Evolutionary conservation across 2,113 vertebrate species (phyloP), one percentile per base, ranked within the genome.

Genomic region (Sterrhoptilus dennistouni): DNA sequence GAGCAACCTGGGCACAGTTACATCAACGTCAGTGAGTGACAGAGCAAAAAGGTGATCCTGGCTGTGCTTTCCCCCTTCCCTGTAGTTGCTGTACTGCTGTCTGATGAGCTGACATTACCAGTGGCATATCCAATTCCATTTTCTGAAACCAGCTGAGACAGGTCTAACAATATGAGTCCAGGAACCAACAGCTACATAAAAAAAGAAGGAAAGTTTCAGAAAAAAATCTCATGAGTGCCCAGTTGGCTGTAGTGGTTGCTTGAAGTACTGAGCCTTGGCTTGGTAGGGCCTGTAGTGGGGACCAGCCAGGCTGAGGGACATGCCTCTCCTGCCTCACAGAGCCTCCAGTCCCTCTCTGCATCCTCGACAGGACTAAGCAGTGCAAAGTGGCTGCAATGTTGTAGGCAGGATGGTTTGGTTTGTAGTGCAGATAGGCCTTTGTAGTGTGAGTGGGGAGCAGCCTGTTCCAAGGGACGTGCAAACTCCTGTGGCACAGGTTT

Each of bases 381-480:
- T 44, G 93, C 56, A 3, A 63, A 68, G 75, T 23, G 49, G 61
- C 89, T 8, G 2, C 40, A 8, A 13, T 12, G 47, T 19, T 35
- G 71, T 4, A 35, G 36, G 49, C 63, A 76, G 66, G 71, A n/a
- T 45, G 54, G 5, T 49, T 69, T 79, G 82, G 18, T 89, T 76
- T 89, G 91, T 74, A 63, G 83, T 54, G 63, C 91, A 92, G 83
- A 69, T 33, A 10, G 28, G 64, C 63, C 68, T 76, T 65, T 83
- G 66, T 44, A 40, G 59, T 11, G 50, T 61, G 71, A 27, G n/a
- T 57, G 66, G 56, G 38, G 45, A 92, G 57, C 56, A 57, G 81
- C 29, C 72, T 27, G 47, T 74, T 89, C 88, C 74, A 72, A 72
- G 92, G 23, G 75, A 75, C 0, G 5, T 35, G 88, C 50, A n/a